phyloP scores from a whole-genome alignment of 1,140 invertebrate species.

The Halyomorpha halys region DNA sequence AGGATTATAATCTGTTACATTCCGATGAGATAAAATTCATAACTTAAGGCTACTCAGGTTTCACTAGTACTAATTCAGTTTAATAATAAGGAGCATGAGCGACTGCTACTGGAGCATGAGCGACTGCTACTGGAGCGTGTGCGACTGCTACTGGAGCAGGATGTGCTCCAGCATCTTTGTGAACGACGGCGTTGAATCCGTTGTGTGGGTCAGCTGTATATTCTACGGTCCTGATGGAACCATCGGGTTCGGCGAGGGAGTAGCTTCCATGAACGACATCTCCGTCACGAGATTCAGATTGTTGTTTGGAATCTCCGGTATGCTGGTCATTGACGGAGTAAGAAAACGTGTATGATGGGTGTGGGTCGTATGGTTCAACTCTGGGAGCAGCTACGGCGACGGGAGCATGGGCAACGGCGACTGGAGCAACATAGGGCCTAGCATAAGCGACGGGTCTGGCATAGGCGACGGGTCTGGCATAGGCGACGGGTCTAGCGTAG shows the following conservation, averaged over 20 bases:
- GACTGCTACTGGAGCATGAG: too few species aligned
- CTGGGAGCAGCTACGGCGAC: not conserved
- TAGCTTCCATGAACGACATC: slow-evolving; percentile 9
- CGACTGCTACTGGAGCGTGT: too few species aligned
- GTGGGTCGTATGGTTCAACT: slow-evolving; percentile 11
- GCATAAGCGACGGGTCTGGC: too few species aligned
- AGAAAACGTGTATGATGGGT: slow-evolving; percentile 33
- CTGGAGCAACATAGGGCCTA: too few species aligned
- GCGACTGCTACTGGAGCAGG: not conserved
- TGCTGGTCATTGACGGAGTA: slow-evolving; percentile 10
- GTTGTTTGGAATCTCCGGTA: slow-evolving; percentile 12
- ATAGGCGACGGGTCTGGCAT: slow-evolving; percentile 9
- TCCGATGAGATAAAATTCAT: too few species aligned
- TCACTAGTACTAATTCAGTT: too few species aligned
- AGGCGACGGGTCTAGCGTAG: slow-evolving; percentile 5
- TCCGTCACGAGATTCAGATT: slow-evolving; percentile 3
- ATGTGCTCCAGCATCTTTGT: too few species aligned
- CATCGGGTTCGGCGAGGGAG: slow-evolving; percentile 11
- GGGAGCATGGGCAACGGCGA: too few species aligned
- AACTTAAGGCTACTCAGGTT: too few species aligned
- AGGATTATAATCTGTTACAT: too few species aligned
- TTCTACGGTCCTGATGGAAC: slow-evolving; percentile 4
- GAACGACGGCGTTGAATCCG: not conserved
- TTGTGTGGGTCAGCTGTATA: slow-evolving; percentile 12
- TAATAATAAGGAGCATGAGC: too few species aligned